Evolutionary conservation across 2,888 invertebrate species (phyloP).

Genomic region (Xestoiulus laeticollis): DNA sequence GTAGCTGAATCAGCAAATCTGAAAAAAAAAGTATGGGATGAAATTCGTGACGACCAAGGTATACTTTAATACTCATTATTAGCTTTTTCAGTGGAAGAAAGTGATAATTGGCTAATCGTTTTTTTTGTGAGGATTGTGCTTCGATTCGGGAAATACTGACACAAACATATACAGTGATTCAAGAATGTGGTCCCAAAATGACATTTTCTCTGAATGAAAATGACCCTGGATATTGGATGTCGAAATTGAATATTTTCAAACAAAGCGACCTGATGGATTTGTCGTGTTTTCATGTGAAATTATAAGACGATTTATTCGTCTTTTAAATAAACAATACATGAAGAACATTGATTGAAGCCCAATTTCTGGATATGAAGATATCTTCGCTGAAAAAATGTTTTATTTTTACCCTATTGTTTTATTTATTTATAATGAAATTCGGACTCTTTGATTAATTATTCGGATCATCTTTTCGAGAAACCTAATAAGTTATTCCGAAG

Average conservation of each 20-base stretch:
- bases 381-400: background rate
- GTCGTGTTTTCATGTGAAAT: background rate
- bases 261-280: constrained; percentile 6
- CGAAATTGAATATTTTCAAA: constrained; percentile 7
- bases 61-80: constrained; percentile 33
- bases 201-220: background rate
- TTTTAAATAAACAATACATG: no score
- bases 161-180: background rate
- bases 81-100: background rate
- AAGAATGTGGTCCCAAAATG: background rate
- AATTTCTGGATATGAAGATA: no score
- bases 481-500: background rate
- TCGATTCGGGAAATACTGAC: background rate
- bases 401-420: background rate
- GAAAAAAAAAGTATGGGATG: background rate
- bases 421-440: background rate
- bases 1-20: background rate
- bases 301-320: background rate
- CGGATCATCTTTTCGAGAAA: background rate
- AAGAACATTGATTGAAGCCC: background rate
- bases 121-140: background rate
- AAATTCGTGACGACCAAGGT: constrained; percentile 11
- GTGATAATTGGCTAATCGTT: background rate
- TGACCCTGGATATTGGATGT: background rate
- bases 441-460: constrained; percentile 2